Base-by-base conservation (phyloP, 2,797 vertebrate genomes). In the Ambastaia sidthimunki region DNA sequence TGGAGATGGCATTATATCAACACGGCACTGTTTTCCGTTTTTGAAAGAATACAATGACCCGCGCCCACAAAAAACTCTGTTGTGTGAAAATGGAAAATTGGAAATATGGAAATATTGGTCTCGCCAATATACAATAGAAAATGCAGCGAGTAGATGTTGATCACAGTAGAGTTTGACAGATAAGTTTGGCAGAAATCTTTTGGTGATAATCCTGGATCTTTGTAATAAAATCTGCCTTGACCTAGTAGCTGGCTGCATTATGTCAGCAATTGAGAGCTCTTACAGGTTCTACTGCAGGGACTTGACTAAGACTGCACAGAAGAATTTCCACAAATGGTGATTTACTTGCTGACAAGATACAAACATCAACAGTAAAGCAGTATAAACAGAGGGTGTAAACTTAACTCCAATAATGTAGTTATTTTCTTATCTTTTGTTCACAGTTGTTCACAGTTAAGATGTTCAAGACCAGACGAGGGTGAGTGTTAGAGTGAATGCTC, bases 231-330 rank as follows among this genome's bases (percentile, higher is more conserved):
- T 50, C 15, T 50, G 48, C 48, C 48, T 18, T 50, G 3, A 47
- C 59, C 47, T 63, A 12, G 19, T 16, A 11, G n/a, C 62, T 23
- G 50, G n/a, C 44, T 21, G 41, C 10, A 59, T 18, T 48, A 59
- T 59, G 16, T 28, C 23, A 47, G 52, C 19, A 31, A 50, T 48
- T 77, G 6, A 67, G 48, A 65, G 15, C 73, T 54, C 47, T 65
- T 66, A 10, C 3, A 48, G 72, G 59, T 74, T 19, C 63, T 74
- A 63, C 28, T 2, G 4, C 25, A 16, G n/a, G 44, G 59, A 34
- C 16, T 41, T 54, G n/a, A 41, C 52, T 21, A 41, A 41, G 9
- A 10, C 7, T 41, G 34, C 34, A 37, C 34, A 37, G 37, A 41
- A 7, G 37, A 41, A 41, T 2, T 41, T 41, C 37, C 37, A 41